Conservation (phyloP, 1,140 invertebrate genomes). For the Drosophila nikananu region DNA sequence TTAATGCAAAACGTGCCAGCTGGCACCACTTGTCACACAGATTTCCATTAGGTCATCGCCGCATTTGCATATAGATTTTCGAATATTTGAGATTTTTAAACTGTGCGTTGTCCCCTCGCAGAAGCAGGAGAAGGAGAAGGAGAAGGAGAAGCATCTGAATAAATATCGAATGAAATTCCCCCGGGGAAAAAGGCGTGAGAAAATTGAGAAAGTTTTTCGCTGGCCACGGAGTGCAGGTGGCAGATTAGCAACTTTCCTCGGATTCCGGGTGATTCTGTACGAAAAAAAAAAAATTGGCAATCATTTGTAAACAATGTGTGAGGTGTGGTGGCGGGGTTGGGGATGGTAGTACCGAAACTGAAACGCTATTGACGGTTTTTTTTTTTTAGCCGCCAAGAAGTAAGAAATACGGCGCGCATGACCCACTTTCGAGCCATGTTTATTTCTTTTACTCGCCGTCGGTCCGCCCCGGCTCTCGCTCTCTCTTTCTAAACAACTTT, state of each 20-base stretch:
- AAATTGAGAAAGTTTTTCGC: slow-evolving; percentile 75
- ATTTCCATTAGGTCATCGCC: slow-evolving; percentile 79
- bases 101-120: slow-evolving; percentile 37
- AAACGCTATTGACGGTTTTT: slow-evolving; percentile 60
- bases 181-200: slow-evolving; percentile 51
- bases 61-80: slow-evolving; percentile 66
- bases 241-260: slow-evolving; percentile 68
- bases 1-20: slow-evolving; percentile 75
- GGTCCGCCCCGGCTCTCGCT: slow-evolving; percentile 21
- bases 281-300: slow-evolving; percentile 69
- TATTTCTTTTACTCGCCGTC: slow-evolving; percentile 48
- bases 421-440: slow-evolving; percentile 76
- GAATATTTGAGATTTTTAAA: slow-evolving; percentile 41
- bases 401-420: slow-evolving; percentile 75
- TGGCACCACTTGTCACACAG: slow-evolving; percentile 78
- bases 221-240: slow-evolving; percentile 39
- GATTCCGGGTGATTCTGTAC: slow-evolving; percentile 19
- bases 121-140: slow-evolving; percentile 3
- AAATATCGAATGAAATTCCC: slow-evolving; percentile 16
- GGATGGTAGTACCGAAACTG: slow-evolving; percentile 16
- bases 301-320: slow-evolving; percentile 80
- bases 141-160: slow-evolving; percentile 1
- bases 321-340: slow-evolving; percentile 33
- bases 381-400: slow-evolving; percentile 55
- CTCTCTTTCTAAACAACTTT: slow-evolving; percentile 75